Conservation (phyloP, 2,888 invertebrate species). For the Nemurella pictetii region DNA sequence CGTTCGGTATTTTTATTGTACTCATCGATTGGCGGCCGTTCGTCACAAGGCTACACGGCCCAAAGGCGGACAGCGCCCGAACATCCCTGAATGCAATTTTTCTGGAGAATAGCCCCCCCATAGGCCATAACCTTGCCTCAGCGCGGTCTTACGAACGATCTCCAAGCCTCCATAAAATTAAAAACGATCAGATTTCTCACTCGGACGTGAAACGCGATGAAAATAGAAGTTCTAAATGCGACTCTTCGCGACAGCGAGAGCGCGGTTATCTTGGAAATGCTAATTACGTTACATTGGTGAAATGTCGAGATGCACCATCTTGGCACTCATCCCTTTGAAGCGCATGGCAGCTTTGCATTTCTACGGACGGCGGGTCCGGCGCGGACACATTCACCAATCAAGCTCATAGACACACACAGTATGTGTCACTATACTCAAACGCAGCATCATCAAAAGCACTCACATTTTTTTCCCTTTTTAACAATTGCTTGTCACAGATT, state of each 20-base stretch:
- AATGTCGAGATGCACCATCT: neutral
- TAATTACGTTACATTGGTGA: neutral
- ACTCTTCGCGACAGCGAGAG: neutral
- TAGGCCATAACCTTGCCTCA: neutral
- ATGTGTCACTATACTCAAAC: no score
- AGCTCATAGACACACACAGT: neutral
- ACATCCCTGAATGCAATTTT: neutral
- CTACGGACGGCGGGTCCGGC: neutral
- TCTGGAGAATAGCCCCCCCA: neutral
- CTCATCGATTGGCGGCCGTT: neutral
- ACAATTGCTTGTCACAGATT: neutral
- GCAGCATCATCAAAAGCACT: neutral
- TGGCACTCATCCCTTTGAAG: neutral
- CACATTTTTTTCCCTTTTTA: neutral
- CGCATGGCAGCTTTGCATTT: neutral
- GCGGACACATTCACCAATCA: neutral
- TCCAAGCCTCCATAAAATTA: neutral
- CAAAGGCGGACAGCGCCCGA: neutral
- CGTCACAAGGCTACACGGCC: neutral
- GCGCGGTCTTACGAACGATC: neutral
- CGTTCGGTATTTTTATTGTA: neutral
- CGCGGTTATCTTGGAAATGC: no score
- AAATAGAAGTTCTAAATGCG: neutral
- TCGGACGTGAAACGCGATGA: neutral
- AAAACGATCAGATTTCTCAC: neutral